These are phyloP conservation scores for Anorthoa munda DNA, from an alignment of 2,888 invertebrate genomes.

Conservation along the genomic window DNA sequence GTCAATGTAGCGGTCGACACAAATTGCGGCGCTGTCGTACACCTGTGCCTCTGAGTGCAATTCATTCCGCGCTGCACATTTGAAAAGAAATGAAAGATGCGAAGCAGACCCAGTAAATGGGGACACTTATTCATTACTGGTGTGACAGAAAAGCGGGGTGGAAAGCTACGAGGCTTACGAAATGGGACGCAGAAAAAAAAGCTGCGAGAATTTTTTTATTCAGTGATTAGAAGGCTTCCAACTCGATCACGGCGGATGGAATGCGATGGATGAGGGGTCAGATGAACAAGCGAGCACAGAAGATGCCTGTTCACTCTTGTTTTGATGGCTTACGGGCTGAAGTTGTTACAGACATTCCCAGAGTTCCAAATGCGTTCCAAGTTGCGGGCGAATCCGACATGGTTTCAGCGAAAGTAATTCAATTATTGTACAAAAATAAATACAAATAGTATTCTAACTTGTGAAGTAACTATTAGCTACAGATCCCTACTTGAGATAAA, in stretches of 20 bases:
- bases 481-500: not conserved
- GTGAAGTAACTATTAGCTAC: not conserved
- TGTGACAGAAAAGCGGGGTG: constrained; percentile 1
- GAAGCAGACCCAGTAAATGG: constrained; percentile 26
- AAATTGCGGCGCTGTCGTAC: constrained; percentile 23
- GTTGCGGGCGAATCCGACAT: too few relatives aligned
- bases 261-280: not conserved
- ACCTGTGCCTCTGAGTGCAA: constrained; percentile 33
- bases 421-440: too few relatives aligned
- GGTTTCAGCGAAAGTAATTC: too few relatives aligned
- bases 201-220: not conserved
- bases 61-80: constrained; percentile 22
- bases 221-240: not conserved
- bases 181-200: not conserved
- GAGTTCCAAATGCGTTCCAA: too few relatives aligned
- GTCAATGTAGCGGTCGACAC: not conserved
- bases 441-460: not conserved
- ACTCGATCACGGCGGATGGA: not conserved
- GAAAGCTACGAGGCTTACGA: not conserved
- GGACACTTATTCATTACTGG: constrained; percentile 44
- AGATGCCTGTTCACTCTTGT: too few relatives aligned
- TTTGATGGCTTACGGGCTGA: too few relatives aligned
- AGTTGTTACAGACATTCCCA: too few relatives aligned
- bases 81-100: constrained; percentile 49
- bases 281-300: not conserved